Percentiles rank a stretch among this genome's conserved stretches.
These are phyloP conservation scores for Atrichornis clamosus DNA, from an alignment of 2,113 vertebrate species.

Conservation along the genomic window DNA sequence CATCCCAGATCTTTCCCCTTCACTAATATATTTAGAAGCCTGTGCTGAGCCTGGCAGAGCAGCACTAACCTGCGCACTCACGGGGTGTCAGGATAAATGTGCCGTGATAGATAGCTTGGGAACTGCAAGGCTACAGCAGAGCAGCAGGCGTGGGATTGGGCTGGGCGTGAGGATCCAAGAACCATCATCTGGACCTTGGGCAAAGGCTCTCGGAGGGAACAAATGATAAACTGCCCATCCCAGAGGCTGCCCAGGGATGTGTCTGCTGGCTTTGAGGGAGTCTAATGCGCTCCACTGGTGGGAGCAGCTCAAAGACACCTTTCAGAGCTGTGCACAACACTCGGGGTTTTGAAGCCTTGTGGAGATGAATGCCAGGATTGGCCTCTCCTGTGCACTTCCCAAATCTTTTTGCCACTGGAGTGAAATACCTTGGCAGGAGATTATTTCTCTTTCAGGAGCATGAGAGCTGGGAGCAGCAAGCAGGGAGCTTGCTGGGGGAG, in stretches of 20 bases:
- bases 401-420: background rate
- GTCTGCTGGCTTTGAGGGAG: background rate
- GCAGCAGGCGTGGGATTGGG: background rate
- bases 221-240: background rate
- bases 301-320: background rate
- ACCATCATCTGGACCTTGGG: background rate
- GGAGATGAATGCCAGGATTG: background rate
- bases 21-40: slow-evolving; percentile 51
- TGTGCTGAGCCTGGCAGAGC: slow-evolving; percentile 46
- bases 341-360: background rate
- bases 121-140: background rate
- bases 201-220: background rate
- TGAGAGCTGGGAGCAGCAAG: background rate
- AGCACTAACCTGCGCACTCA: background rate
- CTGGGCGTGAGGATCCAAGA: background rate
- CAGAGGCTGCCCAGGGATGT: background rate
- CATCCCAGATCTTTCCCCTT: slow-evolving; percentile 40
- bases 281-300: background rate
- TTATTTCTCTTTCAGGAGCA: background rate
- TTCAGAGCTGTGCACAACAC: background rate
- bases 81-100: background rate
- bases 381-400: background rate
- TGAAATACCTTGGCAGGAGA: background rate
- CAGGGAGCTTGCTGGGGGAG: background rate
- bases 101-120: background rate